Conservation (phyloP, 2,888 invertebrate genomes). For the Drosophila bunnanda region DNA sequence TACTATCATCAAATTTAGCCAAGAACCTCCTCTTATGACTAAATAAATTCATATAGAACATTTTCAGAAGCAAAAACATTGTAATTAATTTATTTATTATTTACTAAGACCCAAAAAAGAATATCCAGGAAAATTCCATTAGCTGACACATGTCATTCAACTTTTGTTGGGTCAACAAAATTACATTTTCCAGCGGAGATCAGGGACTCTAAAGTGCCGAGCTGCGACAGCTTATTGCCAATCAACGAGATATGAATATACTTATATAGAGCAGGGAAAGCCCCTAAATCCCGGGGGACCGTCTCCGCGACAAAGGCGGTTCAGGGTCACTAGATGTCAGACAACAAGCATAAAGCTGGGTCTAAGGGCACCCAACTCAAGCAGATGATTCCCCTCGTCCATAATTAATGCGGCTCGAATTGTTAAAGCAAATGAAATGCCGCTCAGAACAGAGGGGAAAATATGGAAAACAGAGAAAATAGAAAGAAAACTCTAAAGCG, state of each 20-base stretch:
- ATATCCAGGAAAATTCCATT: not conserved
- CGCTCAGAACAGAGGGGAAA: constrained; percentile 31
- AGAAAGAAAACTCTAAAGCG: constrained; percentile 17
- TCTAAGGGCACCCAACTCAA: constrained; percentile 33
- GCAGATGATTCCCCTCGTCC: constrained; percentile 7
- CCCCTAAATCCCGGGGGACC: not conserved
- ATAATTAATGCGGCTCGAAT: constrained; percentile 24
- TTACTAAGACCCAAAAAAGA: not conserved
- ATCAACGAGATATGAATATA: constrained; percentile 40
- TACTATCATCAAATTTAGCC: not conserved
- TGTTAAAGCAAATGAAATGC: constrained; percentile 32
- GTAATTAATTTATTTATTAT: not conserved
- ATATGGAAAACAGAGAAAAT: not conserved
- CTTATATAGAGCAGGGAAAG: not conserved
- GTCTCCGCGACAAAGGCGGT: constrained; percentile 11
- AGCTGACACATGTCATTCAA: constrained; percentile 16
- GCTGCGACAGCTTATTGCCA: constrained; percentile 40
- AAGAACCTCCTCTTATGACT: accelerated
- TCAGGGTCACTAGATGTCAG: constrained; percentile 47
- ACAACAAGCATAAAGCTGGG: constrained; percentile 9
- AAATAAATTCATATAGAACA: not conserved
- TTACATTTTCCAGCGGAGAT: constrained; percentile 8
- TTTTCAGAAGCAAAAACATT: not conserved
- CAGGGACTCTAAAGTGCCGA: not conserved
- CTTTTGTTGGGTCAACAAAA: constrained; percentile 44